Percentiles rank a stretch among this genome's conserved stretches.
phyloP scores from a whole-genome alignment of 2,888 invertebrate species.

The Lasius fuliginosus region DNA sequence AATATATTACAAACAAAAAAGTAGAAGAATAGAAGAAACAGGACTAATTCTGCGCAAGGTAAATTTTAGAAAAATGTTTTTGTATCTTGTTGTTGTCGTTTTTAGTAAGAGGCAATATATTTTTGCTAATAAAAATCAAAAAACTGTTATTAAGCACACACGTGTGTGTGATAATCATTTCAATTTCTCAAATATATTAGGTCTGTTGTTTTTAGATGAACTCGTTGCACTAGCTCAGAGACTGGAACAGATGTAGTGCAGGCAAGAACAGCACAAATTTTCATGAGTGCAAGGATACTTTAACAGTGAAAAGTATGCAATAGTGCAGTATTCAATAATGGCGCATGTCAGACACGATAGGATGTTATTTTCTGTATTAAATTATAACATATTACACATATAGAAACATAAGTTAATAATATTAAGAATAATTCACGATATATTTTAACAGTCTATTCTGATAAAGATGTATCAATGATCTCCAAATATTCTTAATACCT shows the following conservation, averaged over 20 bases:
- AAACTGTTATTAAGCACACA: neutral
- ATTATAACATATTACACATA: neutral
- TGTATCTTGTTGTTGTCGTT: too few relatives aligned
- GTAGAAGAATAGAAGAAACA: slow-evolving; percentile 83
- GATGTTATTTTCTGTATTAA: neutral
- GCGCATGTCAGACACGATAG: too few relatives aligned
- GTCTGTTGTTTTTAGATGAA: too few relatives aligned
- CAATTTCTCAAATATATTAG: neutral
- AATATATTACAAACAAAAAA: slow-evolving; percentile 92
- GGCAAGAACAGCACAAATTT: too few relatives aligned
- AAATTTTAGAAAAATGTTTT: neutral
- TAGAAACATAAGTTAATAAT: neutral
- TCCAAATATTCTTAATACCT: too few relatives aligned
- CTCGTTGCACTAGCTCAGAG: too few relatives aligned
- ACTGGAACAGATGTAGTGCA: too few relatives aligned
- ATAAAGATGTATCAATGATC: too few relatives aligned
- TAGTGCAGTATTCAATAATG: too few relatives aligned
- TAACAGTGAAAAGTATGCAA: too few relatives aligned
- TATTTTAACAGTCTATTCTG: neutral
- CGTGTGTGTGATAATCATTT: neutral
- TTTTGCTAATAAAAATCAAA: neutral
- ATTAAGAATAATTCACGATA: neutral
- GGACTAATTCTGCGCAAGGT: slow-evolving; percentile 84
- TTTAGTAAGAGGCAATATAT: too few relatives aligned
- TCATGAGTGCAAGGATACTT: too few relatives aligned